Base-by-base conservation (phyloP, 2,888 invertebrate genomes). In the Schizaphis graminum region DNA sequence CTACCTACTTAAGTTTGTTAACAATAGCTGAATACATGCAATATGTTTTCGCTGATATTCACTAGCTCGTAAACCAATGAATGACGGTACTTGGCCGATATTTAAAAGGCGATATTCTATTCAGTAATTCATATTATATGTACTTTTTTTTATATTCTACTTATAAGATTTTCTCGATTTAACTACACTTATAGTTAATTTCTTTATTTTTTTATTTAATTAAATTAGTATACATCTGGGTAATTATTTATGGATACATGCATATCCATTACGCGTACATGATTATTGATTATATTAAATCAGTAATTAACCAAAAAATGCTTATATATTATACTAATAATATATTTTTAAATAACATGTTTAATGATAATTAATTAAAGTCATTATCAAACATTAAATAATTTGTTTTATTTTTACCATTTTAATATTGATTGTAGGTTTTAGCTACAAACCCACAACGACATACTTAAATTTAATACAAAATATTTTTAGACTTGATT, bases 1-100 rank as follows among this genome's bases (percentile, higher is more conserved):
- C 28, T 84, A 84, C 53, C 53, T 53, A 91, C 77, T 91, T 47
- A 86, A 47, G n/a, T 24, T 84, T 91, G 91, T 91, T 86, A 91
- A 91, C 56, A 91, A 85, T 86, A 47, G 57, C 5, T 86, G 53
- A 56, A 84, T 84, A 28, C 28, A 61, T 86, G 44, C 57, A 57
- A 57, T 86, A 61, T 2, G 26, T 91, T 91, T 86, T 41, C n/a
- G 21, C 11, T 56, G 3, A 77, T 53, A 53, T 86, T n/a, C 35
- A 35, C 16, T 44, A 91, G 11, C 57, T 91, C 21, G n/a, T 91
- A 85, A 56, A 57, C 57, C n/a, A 53, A 41, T 35, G 11, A 77
- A 3, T 77, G 24, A 57, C 11, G 21, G 16, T 56, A 85, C 84
- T 91, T 91, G 7, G 35, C 13, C 8, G 16, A 28, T n/a, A 90